phyloP scores from a whole-genome alignment of 2,113 vertebrate genomes.

The Nesospiza acunhae region DNA sequence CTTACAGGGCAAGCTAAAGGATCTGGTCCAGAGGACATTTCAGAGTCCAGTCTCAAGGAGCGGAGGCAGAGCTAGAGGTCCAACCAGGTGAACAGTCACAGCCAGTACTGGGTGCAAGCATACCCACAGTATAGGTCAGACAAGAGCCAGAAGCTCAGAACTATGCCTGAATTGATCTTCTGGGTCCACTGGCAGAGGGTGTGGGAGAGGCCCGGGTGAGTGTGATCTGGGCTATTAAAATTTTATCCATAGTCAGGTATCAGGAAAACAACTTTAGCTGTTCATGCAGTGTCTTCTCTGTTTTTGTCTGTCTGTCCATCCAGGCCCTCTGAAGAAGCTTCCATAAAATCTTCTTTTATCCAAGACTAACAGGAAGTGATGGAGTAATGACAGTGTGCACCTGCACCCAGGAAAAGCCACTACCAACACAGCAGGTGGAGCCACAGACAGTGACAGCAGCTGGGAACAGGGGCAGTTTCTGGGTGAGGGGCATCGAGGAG shows the following conservation, averaged over 20 bases:
- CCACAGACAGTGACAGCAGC: not conserved
- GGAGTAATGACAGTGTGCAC: not conserved
- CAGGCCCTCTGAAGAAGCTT: not conserved
- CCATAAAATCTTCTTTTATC: not conserved
- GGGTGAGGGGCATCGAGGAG: too few species aligned
- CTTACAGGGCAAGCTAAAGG: not conserved
- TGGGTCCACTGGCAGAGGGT: not conserved
- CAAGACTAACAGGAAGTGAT: not conserved
- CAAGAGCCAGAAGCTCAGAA: not conserved
- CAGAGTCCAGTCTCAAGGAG: not conserved
- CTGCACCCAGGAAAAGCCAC: not conserved
- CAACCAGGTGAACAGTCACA: not conserved
- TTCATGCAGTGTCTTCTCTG: not conserved
- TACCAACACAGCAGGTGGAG: not conserved
- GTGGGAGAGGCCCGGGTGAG: not conserved
- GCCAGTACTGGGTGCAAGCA: not conserved
- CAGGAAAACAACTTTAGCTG: not conserved
- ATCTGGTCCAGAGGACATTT: not conserved
- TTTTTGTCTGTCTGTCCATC: too few species aligned
- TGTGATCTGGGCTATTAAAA: not conserved
- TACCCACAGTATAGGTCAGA: accelerated
- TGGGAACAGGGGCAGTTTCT: too few species aligned
- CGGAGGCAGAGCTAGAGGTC: not conserved
- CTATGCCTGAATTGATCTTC: not conserved
- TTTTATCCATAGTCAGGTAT: not conserved